Evolutionary conservation across 2,888 invertebrate species (phyloP), one percentile per base, ranked within the genome.

Genomic region (Dinocampus coccinellae): DNA sequence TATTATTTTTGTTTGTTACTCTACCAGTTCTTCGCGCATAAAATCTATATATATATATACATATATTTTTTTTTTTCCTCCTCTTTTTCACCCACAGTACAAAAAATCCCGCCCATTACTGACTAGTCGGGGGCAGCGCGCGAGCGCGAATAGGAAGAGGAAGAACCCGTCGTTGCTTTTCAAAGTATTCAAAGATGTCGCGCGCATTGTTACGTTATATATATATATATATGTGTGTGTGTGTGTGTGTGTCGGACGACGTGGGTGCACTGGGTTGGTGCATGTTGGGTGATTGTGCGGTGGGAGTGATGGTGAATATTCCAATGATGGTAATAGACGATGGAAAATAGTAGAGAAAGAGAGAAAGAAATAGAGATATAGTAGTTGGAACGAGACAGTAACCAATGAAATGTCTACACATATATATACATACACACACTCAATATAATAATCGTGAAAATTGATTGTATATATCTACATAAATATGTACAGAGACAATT

Each of bases 91-190:
- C 61, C 75, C 62, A 67, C 67, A 67, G 80, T 80, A 67, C 47
- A 81, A 80, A 78, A 82, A 81, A 80, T 81, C 80, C n/a, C 75
- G 77, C 78, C 81, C 82, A 81, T 81, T 82, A 81, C 77, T 77
- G 76, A 74, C 75, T 73, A 75, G 75, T 68, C 55, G 72, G 60
- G 69, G n/a, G n/a, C n/a, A n/a, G 58, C 47, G 72, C 29, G 36
- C 39, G 22, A 33, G 60, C 26, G 24, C 34, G 11, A 69, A 74
- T 55, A 70, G 68, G 68, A 52, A 67, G 64, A 67, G 65, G 61
- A 68, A 70, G 63, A 72, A 13, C 62, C 61, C 73, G 70, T 60
- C 60, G 70, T 67, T 55, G 72, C 72, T 78, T 80, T 81, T 73
- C 76, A 47, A 60, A 73, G 74, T 72, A 80, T 82, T 81, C 76